Percentiles rank a stretch among this genome's conserved stretches.
Evolutionary conservation across 2,888 invertebrate genomes (phyloP).

Genomic region (Tridacna crocea): DNA sequence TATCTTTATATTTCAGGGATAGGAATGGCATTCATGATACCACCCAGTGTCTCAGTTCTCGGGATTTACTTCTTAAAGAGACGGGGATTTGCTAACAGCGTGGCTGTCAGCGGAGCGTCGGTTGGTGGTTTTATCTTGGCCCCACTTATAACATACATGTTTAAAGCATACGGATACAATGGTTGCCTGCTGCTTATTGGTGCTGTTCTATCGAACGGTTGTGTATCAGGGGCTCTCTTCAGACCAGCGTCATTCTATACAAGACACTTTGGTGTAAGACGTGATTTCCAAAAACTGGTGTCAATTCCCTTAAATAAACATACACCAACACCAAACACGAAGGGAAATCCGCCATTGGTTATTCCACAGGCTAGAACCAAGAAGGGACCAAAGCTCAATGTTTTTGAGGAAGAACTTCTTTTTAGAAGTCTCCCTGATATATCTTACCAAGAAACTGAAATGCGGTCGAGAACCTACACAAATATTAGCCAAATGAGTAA

Average conservation of each 20-base stretch:
- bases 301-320: not conserved
- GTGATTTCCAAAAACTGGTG: not conserved
- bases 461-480: not conserved
- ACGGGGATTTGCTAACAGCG: conserved; percentile 57
- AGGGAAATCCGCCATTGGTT: not conserved
- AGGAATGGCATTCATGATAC: conserved; percentile 40
- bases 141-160: conserved; percentile 44
- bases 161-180: conserved; percentile 46
- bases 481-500: conserved; percentile 6
- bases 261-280: not conserved
- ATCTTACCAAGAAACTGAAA: not conserved
- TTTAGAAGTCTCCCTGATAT: conserved; percentile 4
- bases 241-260: conserved; percentile 50
- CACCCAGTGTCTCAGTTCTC: conserved; percentile 47
- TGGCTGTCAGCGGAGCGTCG: conserved; percentile 51
- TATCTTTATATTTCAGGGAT: conserved; percentile 35
- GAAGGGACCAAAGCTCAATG: not conserved
- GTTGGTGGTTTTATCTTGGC: conserved; percentile 57
- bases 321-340: no score
- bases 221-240: conserved; percentile 48
- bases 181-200: conserved; percentile 58
- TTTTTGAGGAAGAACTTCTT: not conserved
- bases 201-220: conserved; percentile 49
- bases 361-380: not conserved
- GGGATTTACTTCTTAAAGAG: conserved; percentile 56